phyloP scores from a whole-genome alignment of 2,888 invertebrate genomes.

The Slavum lentiscoides region DNA sequence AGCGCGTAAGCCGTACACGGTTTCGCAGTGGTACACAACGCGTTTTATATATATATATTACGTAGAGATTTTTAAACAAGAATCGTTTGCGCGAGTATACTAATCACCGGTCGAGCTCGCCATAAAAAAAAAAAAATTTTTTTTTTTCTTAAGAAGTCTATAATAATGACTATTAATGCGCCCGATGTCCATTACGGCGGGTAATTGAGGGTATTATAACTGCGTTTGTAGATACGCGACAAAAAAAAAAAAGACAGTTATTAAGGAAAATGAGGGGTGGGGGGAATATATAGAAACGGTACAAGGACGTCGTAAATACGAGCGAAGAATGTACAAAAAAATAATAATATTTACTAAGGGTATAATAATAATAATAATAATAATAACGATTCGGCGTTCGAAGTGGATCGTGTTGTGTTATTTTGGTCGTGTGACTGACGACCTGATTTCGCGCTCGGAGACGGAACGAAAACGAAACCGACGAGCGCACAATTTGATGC shows the following conservation, averaged over 20 bases:
- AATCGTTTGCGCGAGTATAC: no score
- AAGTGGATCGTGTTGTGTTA: conserved; percentile 27
- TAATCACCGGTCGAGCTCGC: no score
- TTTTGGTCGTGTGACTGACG: conserved; percentile 42
- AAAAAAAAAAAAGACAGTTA: neutral
- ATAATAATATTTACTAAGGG: conserved; percentile 6
- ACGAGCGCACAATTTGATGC: neutral
- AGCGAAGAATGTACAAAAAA: conserved; percentile 12
- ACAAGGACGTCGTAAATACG: conserved; percentile 16
- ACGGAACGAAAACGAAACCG: conserved; percentile 33
- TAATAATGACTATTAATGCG: conserved; percentile 28
- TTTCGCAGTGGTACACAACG: no score
- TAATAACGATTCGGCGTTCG: conserved; percentile 13
- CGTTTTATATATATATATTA: no score
- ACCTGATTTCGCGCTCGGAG: conserved; percentile 24
- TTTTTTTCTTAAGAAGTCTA: neutral
- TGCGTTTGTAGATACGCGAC: no score
- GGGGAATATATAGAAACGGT: neutral
- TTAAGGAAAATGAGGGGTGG: neutral
- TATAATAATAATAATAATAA: neutral
- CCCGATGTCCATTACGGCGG: neutral
- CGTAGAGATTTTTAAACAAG: no score
- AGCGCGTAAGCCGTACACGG: no score
- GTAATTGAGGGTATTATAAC: conserved; percentile 15
- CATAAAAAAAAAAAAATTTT: neutral